A percentile compares a stretch with the other conserved stretches of the same genome.
Conservation (phyloP, 2,888 invertebrate genomes). For the Ochropleura leucogaster region DNA sequence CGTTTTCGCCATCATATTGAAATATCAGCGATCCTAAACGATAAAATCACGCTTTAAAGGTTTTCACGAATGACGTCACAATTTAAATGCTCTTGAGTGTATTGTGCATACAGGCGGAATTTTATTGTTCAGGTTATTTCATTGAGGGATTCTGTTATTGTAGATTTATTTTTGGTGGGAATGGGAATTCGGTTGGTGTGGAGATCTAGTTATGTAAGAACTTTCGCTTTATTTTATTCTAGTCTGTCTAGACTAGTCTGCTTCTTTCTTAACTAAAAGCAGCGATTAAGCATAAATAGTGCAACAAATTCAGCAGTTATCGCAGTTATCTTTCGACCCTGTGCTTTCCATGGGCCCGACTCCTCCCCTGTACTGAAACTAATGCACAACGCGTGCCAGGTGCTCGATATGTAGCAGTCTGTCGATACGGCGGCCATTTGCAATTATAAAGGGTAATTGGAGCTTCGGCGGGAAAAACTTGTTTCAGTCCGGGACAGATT, state of each 20-base stretch:
- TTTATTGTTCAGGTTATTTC: constrained; percentile 3
- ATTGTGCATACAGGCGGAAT: constrained; percentile 10
- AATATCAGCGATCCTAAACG: constrained; percentile 37
- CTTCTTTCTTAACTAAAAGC: too few species aligned
- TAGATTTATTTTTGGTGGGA: not conserved
- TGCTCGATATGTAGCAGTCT: constrained; percentile 29
- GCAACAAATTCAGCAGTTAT: too few species aligned
- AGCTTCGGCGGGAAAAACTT: constrained; percentile 10
- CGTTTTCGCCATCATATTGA: constrained; percentile 43
- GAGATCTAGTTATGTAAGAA: too few species aligned
- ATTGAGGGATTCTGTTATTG: not conserved
- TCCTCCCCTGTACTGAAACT: constrained; percentile 4
- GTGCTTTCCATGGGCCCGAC: too few species aligned
- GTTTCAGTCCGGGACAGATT: constrained; percentile 20
- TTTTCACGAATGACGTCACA: constrained; percentile 24
- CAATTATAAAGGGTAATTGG: constrained; percentile 48
- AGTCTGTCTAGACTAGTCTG: too few species aligned
- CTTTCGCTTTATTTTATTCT: too few species aligned
- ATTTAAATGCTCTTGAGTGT: constrained; percentile 25
- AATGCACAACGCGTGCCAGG: constrained; percentile 21
- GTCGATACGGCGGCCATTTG: constrained; percentile 40
- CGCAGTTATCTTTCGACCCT: not conserved
- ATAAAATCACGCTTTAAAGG: constrained; percentile 28
- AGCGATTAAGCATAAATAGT: too few species aligned
- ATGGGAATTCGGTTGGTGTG: not conserved